Evolutionary conservation across 2,113 vertebrate species (phyloP).

Genomic region (Muntiacus reevesi): DNA sequence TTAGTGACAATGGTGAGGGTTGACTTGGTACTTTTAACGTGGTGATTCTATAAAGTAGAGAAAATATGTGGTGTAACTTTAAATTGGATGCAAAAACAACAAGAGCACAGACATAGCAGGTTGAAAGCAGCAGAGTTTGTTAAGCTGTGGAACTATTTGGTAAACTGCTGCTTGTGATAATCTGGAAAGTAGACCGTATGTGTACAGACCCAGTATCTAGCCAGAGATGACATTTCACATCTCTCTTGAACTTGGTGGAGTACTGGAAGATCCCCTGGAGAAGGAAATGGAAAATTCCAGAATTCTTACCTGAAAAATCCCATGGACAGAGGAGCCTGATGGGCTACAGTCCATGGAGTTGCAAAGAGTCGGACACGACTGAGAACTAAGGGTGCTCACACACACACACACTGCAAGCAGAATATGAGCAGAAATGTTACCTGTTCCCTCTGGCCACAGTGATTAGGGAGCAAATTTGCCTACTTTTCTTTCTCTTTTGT

Average conservation of each 20-base stretch:
- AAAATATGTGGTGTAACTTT: neutral
- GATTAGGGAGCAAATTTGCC: neutral
- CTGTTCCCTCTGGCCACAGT: neutral
- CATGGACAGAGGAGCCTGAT: neutral
- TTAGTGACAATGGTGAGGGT: neutral
- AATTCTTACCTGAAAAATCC: neutral
- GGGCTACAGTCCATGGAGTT: neutral
- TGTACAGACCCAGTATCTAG: neutral
- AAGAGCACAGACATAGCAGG: neutral
- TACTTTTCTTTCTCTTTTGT: neutral
- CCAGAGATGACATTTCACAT: neutral
- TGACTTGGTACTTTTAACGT: neutral
- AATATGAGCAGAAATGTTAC: neutral
- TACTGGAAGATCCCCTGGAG: neutral
- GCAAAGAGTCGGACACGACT: neutral
- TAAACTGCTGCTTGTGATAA: neutral
- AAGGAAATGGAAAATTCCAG: neutral
- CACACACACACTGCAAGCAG: accelerated
- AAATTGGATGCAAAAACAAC: neutral
- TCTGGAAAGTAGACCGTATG: neutral
- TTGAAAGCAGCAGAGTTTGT: neutral
- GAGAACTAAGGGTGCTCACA: neutral
- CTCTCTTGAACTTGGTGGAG: neutral
- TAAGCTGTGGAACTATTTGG: neutral
- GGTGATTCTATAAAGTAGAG: neutral